Evolutionary conservation across 2,888 invertebrate genomes (phyloP).

Genomic region (Lydus trimaculatus): DNA sequence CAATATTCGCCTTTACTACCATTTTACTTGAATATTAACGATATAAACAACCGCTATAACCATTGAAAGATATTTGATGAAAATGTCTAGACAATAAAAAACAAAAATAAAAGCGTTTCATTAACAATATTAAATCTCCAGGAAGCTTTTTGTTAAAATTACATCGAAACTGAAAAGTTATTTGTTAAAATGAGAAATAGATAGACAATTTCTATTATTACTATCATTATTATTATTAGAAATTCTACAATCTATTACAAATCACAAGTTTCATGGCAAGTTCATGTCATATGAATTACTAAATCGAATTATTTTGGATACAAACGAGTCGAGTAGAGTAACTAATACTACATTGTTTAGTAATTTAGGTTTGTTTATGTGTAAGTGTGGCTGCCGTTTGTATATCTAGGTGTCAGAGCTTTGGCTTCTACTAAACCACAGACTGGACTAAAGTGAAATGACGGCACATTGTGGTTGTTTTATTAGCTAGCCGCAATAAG

Average conservation of each 20-base stretch:
- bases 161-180: not conserved
- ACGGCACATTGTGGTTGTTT: constrained; percentile 26
- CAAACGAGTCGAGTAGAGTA: too few relatives aligned
- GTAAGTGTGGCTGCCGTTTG: constrained; percentile 13
- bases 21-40: constrained; percentile 22
- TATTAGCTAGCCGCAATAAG: constrained; percentile 40
- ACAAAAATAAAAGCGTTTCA: not conserved
- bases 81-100: constrained; percentile 1
- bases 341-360: constrained; percentile 45
- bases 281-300: constrained; percentile 34
- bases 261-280: constrained; percentile 19
- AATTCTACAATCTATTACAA: constrained; percentile 21
- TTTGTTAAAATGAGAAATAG: not conserved
- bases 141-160: not conserved
- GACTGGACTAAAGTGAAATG: constrained; percentile 38
- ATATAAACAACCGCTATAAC: constrained; percentile 10
- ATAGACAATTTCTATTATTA: not conserved
- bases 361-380: constrained; percentile 37
- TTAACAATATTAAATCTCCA: not conserved
- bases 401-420: constrained; percentile 34
- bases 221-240: not conserved
- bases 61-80: not conserved
- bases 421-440: constrained; percentile 36
- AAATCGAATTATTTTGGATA: constrained; percentile 41
- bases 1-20: constrained; percentile 21